Conservation (phyloP, 1,140 invertebrate species). For the Delia radicum region DNA sequence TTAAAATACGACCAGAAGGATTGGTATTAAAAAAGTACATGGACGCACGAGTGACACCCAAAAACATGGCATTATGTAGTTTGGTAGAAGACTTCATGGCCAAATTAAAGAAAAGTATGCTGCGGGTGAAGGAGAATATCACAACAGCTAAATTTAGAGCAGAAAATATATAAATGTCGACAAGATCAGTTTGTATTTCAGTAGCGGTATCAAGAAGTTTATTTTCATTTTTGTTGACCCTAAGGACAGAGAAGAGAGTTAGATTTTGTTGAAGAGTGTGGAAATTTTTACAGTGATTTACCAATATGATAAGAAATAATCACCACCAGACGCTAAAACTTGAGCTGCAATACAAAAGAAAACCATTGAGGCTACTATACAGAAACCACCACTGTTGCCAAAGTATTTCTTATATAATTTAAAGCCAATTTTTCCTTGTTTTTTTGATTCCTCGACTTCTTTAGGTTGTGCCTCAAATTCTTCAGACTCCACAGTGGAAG, state of each 20-base stretch:
- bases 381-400: slow-evolving; percentile 60
- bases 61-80: slow-evolving; percentile 81
- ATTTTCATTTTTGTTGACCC: slow-evolving; percentile 47
- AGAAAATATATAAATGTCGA: slow-evolving; percentile 56
- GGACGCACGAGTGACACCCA: slow-evolving; percentile 68
- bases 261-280: not conserved
- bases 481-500: slow-evolving; percentile 62
- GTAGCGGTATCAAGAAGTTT: not conserved
- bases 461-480: slow-evolving; percentile 55
- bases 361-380: slow-evolving; percentile 54
- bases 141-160: slow-evolving; percentile 64
- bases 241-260: not conserved
- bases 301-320: slow-evolving; percentile 71
- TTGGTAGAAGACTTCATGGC: slow-evolving; percentile 72
- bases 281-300: slow-evolving; percentile 55
- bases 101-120: slow-evolving; percentile 67
- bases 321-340: slow-evolving; percentile 64
- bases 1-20: slow-evolving; percentile 72
- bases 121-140: slow-evolving; percentile 61
- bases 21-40: slow-evolving; percentile 85
- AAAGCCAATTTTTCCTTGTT: slow-evolving; percentile 61
- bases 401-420: slow-evolving; percentile 66
- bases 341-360: slow-evolving; percentile 63
- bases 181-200: slow-evolving; percentile 32
- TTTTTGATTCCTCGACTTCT: slow-evolving; percentile 60